Evolutionary conservation across 2,888 invertebrate species (phyloP).

Genomic region (Cinara cedri): DNA sequence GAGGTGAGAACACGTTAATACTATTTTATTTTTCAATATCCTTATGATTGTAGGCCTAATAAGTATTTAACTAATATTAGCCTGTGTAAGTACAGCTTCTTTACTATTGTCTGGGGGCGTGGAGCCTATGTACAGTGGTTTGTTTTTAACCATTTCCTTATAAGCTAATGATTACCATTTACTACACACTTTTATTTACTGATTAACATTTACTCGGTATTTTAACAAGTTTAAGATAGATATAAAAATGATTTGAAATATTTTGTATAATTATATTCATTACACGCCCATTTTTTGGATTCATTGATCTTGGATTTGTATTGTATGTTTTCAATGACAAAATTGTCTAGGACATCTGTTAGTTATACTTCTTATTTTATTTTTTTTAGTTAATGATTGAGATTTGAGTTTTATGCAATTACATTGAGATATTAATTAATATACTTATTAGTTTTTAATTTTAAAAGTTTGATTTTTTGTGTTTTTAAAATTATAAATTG

Average conservation of each 20-base stretch:
- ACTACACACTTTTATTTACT: not conserved
- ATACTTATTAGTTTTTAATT: not conserved
- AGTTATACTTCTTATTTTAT: not conserved
- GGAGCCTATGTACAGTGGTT: not conserved
- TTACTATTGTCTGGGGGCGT: not conserved
- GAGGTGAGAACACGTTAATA: slow-evolving; percentile 42
- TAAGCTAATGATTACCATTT: no score
- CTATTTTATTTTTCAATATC: not conserved
- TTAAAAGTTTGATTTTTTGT: not conserved
- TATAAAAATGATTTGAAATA: not conserved
- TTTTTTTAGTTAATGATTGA: not conserved
- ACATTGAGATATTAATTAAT: no score
- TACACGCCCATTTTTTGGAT: slow-evolving; percentile 9
- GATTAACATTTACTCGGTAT: not conserved
- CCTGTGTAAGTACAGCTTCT: not conserved
- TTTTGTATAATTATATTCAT: not conserved
- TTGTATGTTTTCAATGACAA: slow-evolving; percentile 18
- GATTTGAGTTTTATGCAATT: no score
- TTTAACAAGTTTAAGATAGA: not conserved
- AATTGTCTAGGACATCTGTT: slow-evolving; percentile 10
- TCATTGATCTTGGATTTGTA: not conserved
- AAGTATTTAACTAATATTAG: not conserved
- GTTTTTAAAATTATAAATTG: no score
- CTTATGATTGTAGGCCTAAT: not conserved
- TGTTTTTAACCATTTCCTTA: not conserved